Base-by-base conservation (phyloP, 2,113 vertebrate species). In the Notiomystis cincta region DNA sequence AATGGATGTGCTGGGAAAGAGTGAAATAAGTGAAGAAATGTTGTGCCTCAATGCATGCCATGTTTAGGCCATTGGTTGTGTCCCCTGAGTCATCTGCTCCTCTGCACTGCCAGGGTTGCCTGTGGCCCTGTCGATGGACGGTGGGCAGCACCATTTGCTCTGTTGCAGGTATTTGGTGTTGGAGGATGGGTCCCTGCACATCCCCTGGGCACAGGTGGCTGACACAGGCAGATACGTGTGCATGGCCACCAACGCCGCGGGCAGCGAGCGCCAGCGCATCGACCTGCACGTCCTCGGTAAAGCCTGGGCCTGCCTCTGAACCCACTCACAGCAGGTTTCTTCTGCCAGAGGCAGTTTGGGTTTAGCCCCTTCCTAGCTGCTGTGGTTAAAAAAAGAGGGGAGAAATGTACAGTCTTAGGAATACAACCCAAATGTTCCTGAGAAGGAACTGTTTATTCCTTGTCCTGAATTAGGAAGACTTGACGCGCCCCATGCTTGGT, bases 251-350 rank as follows among this genome's bases (percentile, higher is more conserved):
- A 99, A 98, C 66, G 91, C 96, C 27, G 99, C 99, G 14, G 99
- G 99, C 50, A 99, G 98, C 3, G 98, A 98, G 12, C 99, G 98
- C 83, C 99, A 93, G 84, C 97, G 97, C 90, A 94, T 98, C 58
- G 99, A 99, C 86, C 98, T 99, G 78, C 98, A 98, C 56, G 99
- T 99, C 48, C 98, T 99, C 7, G 99, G 99, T 99, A 97, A 96
- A 91, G 95, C 79, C 16, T 18, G 28, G 72, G 69, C 78, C 17
- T 35, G 48, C 45, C 0, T 12, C 45, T 45, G 7, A 20, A 11
- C 13, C 28, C 19, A 7, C 15, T 20, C 11, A 4, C 3, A 3
- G 67, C 0, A 10, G 30, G 5, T 15, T 33, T 16, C 42, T 72
- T 27, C 47, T 82, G 40, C 3, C 27, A 44, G 9, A 38, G 66